Evolutionary conservation across 1,140 invertebrate genomes (phyloP).

Genomic region (Lerema accius): DNA sequence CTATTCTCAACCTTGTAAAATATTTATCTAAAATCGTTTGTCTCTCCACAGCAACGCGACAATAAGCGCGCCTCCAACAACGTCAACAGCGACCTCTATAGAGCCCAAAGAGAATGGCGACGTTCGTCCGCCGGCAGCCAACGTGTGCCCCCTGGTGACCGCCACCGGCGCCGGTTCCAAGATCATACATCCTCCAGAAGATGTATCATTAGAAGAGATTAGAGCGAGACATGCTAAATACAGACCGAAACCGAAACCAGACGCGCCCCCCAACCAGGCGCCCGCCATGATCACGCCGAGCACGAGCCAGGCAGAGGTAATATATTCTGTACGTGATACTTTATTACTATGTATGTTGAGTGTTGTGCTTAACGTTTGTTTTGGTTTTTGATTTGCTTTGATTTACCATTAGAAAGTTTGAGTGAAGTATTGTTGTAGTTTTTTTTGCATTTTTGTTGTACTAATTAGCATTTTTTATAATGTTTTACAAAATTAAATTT

Average conservation of each 20-base stretch:
- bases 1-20: too few relatives aligned
- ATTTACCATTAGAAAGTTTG: too few relatives aligned
- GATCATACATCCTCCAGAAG: conserved; percentile 97
- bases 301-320: conserved; percentile 82
- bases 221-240: conserved; percentile 91
- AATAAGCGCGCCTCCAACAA: conserved; percentile 87
- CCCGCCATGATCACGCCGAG: conserved; percentile 73
- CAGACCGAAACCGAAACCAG: conserved; percentile 77
- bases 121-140: conserved; percentile 73
- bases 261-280: conserved; percentile 44
- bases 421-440: too few relatives aligned
- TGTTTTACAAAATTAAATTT: too few relatives aligned
- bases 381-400: too few relatives aligned
- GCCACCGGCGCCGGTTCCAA: conserved; percentile 93
- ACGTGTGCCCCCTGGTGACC: conserved; percentile 89
- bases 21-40: conserved; percentile 5
- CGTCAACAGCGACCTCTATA: conserved; percentile 63
- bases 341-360: conserved; percentile 1
- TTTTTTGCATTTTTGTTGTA: too few relatives aligned
- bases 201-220: conserved; percentile 96
- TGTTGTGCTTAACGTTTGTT: background rate
- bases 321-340: conserved; percentile 28
- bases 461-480: too few relatives aligned
- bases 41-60: conserved; percentile 83
- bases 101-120: conserved; percentile 73